Evolutionary conservation across 2,113 vertebrate genomes (phyloP).

Genomic region (Eulemur macaco): DNA sequence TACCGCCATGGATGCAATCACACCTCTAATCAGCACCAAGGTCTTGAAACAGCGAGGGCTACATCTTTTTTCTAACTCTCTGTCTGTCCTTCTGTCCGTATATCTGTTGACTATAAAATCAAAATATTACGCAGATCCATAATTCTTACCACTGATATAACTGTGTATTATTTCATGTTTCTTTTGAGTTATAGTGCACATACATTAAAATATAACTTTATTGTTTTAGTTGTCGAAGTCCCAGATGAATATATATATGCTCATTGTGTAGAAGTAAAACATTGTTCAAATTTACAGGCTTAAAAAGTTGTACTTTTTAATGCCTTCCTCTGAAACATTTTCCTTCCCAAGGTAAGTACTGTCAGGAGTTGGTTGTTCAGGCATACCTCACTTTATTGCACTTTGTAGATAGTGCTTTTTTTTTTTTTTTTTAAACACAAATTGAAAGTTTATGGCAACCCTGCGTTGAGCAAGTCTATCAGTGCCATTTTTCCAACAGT

Average conservation of each 20-base stretch:
- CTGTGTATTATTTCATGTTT: not conserved
- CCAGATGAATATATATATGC: not conserved
- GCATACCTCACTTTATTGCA: not conserved
- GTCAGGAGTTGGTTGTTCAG: not conserved
- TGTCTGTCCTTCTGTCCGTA: not conserved
- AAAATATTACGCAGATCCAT: not conserved
- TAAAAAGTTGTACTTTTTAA: not conserved
- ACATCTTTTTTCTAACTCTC: not conserved
- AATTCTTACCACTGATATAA: not conserved
- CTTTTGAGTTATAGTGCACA: not conserved
- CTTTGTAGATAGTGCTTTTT: not conserved
- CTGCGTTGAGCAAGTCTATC: not conserved
- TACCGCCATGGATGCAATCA: slow-evolving; percentile 92
- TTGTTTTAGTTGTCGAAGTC: not conserved
- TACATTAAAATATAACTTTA: not conserved
- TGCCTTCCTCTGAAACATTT: not conserved
- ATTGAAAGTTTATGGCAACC: not conserved
- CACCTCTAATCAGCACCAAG: slow-evolving; percentile 96
- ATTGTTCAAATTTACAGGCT: not conserved
- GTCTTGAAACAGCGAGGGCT: slow-evolving; percentile 80
- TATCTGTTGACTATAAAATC: not conserved
- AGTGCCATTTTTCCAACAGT: not conserved
- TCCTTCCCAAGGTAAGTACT: not conserved
- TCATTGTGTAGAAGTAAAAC: not conserved
- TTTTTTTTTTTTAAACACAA: not conserved